phyloP scores from a whole-genome alignment of 2,113 vertebrate species.

The Miniopterus natalensis region DNA sequence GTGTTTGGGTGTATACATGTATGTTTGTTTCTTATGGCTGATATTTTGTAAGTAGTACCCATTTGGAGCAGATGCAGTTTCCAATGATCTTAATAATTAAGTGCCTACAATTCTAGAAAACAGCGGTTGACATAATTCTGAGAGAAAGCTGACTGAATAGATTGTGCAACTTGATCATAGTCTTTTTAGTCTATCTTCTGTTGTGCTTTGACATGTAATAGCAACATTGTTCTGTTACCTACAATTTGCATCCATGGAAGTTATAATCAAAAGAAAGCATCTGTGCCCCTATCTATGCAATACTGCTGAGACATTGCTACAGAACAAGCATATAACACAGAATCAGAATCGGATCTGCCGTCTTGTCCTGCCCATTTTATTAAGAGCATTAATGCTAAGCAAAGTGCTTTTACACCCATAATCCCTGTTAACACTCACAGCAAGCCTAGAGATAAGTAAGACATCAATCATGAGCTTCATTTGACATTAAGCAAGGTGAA shows the following conservation, averaged over 20 bases:
- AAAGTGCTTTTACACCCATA: background rate
- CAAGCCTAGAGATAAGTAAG: background rate
- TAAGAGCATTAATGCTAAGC: constrained; percentile 28
- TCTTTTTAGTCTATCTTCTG: background rate
- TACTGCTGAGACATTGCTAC: background rate
- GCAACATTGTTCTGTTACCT: constrained; percentile 22
- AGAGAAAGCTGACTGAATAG: background rate
- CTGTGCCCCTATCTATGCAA: background rate
- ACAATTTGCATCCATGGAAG: constrained; percentile 6
- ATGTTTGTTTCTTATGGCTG: background rate
- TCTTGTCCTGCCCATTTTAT: background rate
- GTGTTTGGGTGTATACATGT: background rate
- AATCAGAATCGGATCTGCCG: background rate
- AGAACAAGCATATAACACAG: background rate
- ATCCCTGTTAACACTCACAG: background rate
- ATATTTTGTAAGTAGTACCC: background rate
- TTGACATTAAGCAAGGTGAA: constrained; percentile 6
- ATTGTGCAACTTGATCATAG: constrained; percentile 16
- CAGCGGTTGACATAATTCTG: constrained; percentile 1
- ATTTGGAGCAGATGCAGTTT: background rate
- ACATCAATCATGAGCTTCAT: background rate
- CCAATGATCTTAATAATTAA: background rate
- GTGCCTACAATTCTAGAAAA: background rate
- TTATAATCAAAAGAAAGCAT: constrained; percentile 35
- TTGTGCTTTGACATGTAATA: constrained; percentile 33